Base-by-base conservation (phyloP, 2,113 vertebrate genomes). In the Notarius lentiginosus region DNA sequence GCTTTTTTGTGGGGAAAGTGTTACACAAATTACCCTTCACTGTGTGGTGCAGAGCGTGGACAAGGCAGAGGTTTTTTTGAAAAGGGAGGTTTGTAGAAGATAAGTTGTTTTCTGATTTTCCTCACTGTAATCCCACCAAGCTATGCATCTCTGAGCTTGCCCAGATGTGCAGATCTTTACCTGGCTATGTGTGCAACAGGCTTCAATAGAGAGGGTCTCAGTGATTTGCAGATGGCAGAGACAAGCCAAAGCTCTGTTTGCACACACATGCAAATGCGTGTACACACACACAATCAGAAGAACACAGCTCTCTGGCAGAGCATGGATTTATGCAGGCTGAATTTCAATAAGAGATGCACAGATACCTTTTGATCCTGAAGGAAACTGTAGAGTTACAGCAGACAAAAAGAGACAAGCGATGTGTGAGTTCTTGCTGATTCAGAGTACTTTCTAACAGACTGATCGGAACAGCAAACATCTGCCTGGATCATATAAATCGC, bases 11-110 rank as follows among this genome's bases (percentile, higher is more conserved):
- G 83, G 77, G 79, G 76, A 63, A 85, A 86, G 84, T 30, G 61
- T 51, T 82, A 66, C 68, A 81, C 87, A 84, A 87, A 90, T 90
- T 83, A 87, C 84, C 63, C 87, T 85, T 89, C 86, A 83, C 84
- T 89, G 87, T 79, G 56, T 12, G 27, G 34, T 17, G 56, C 61
- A 68, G 68, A 53, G 61, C 27, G 9, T 10, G n/a, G 77, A 85
- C 61, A 53, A 51, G 27, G 17, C 61, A 83, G 51, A 47, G 55
- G 30, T 3, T 47, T 75, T 61, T 2, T 41, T 3, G 3, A 10
- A 24, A 56, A 34, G 24, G 8, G 20, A 34, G 87, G 53, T 65
- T 60, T 41, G 81, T 77, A 79, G 20, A 22, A 86, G 84, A 85
- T 66, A 83, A 77, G 55, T 30, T 53, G 53, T 65, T 87, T 55